Evolutionary conservation across 2,888 invertebrate species (phyloP), one percentile per base, ranked within the genome.

Genomic region (Cactoblastis cactorum): DNA sequence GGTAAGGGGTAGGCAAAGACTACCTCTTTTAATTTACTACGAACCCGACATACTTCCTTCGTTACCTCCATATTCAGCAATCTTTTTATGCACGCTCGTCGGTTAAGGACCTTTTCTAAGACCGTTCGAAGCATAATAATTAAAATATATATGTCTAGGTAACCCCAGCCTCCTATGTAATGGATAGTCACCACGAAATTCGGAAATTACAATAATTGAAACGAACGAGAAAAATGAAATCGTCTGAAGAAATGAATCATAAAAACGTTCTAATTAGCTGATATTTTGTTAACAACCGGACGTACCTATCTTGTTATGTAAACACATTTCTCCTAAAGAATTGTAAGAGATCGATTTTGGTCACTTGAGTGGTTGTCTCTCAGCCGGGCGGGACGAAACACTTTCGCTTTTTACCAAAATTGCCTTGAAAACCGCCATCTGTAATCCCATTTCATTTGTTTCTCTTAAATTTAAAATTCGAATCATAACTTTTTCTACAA

Each of bases 291-390:
- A 15, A 41, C 32, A 56, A 51, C 54, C 58, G 58, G 56, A 67
- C 68, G 65, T 66, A 63, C 68, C 65, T 66, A 63, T 64, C 55
- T 61, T 37, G 63, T 85, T 87, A 83, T 74, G 75, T 82, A 86
- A 86, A 72, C 62, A 57, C 81, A 80, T 83, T 82, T 85, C 86
- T 77, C 82, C 73, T 54, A 76, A 73, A 70, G 69, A 67, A 67
- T 67, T 58, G 66, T 62, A 67, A 61, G 59, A 65, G 64, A 69
- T 69, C 65, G 68, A 70, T 72, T 74, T 81, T 78, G 69, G 77
- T 77, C 78, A 83, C 75, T 80, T 76, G 75, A 64, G 64, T 71
- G 65, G 58, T 65, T 69, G 71, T 61, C 74, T 73, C 71, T 63
- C 63, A 55, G 54, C 65, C 70, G 74, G 59, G 57, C 65, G 55